These are phyloP conservation scores for Eupithecia inturbata DNA, from an alignment of 2,888 invertebrate species.

Conservation along the genomic window DNA sequence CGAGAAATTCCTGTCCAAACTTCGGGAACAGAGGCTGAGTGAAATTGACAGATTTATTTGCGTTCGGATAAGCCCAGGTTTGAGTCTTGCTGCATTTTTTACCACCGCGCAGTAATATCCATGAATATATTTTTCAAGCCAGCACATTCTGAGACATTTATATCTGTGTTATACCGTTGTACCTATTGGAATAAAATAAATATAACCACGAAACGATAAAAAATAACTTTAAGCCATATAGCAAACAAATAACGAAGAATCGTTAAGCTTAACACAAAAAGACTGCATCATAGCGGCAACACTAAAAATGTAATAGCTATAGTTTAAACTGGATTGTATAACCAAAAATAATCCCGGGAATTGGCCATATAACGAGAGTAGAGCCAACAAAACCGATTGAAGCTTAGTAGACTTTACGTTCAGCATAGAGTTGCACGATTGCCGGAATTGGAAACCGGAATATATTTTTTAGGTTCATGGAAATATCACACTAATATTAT, in stretches of 20 bases:
- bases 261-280: conserved; percentile 12
- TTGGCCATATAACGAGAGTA: conserved; percentile 29
- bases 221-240: conserved; percentile 6
- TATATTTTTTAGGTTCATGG: not conserved
- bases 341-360: conserved; percentile 32
- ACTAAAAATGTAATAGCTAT: conserved; percentile 16
- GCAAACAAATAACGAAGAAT: conserved; percentile 7
- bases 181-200: not conserved
- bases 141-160: not conserved
- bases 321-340: conserved; percentile 29
- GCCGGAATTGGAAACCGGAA: not conserved
- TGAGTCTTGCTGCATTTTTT: conserved; percentile 76
- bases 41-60: conserved; percentile 84
- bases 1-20: conserved; percentile 38
- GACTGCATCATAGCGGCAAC: conserved; percentile 5
- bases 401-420: conserved; percentile 33
- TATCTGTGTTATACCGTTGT: not conserved
- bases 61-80: conserved; percentile 72
- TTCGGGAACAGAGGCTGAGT: conserved; percentile 68
- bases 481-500: not conserved
- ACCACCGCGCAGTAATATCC: conserved; percentile 48
- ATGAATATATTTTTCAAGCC: conserved; percentile 28
- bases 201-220: conserved; percentile 9
- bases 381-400: conserved; percentile 37
- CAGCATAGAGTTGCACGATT: conserved; percentile 11